Evolutionary conservation across 2,888 invertebrate genomes (phyloP), one percentile per base, ranked within the genome.

Genomic region (Xestia c-nigrum): DNA sequence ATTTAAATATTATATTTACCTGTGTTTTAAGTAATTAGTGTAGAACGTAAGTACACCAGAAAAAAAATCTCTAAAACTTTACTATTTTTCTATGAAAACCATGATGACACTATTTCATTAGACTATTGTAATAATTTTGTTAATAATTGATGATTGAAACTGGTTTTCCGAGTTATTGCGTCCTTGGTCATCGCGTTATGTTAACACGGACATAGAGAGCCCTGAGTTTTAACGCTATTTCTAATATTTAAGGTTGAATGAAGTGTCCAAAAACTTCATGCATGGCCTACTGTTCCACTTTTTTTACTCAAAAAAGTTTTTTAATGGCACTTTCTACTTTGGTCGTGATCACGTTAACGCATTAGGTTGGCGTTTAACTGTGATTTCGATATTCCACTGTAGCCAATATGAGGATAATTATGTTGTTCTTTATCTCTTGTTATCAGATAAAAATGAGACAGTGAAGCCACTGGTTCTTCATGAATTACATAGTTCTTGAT

Each of bases 111-210:
- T 71, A 68, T 24, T 74, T 63, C 46, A 69, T 38, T 81, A n/a
- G n/a, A 31, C 31, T 81, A 81, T 83, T 73, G 78, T 85, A 83
- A 71, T 87, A 84, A 87, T 85, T 88, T 91, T 86, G 88, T 86
- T 88, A 87, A 84, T 90, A 91, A 90, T 91, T 92, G 89, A 86
- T 88, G 82, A 89, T 87, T 81, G 81, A 92, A 94, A 94, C 94
- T 85, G 91, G 94, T 94, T 94, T 94, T 92, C 89, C 92, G 89
- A 90, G 89, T 91, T 87, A 83, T 84, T 83, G 78, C 84, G 94
- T 93, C 94, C 93, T 94, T 94, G 93, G 89, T 88, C 81, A 73
- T 90, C 89, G 87, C 85, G 78, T 89, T 90, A 93, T 91, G 90
- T 86, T 90, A 91, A 89, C 92, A 89, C 81, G 83, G 72, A 81